Evolutionary conservation across 2,888 invertebrate species (phyloP), one percentile per base, ranked within the genome.

Genomic region (Blastobasis lacticolella): DNA sequence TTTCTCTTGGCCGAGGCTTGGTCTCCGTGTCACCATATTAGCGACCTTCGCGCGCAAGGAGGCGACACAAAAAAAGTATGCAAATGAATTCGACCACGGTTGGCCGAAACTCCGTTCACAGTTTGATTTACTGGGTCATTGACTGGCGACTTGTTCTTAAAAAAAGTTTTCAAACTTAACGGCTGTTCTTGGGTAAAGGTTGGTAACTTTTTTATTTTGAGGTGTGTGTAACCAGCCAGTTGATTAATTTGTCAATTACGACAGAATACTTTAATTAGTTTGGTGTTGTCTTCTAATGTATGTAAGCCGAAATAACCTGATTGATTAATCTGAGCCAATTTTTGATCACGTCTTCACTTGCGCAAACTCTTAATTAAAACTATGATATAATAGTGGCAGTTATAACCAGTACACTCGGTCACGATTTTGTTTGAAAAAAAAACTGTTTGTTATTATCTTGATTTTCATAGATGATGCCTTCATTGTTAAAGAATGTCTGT

Each of bases 61-160:
- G 23, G 23, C 23, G 51, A 46, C 48, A 51, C 49, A 50, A 54
- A 54, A 54, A 54, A 51, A 51, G 49, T 45, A 41, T 47, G 45
- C 44, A 41, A 54, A 54, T 54, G 36, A 37, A 51, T 54, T 54
- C 10, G 41, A 10, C 49, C 10, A 50, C 45, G 53, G 46, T 37
- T 49, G 44, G 42, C 45, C 51, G 38, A 51, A 48, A 42, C 9
- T 43, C 42, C 10, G 46, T 43, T 48, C 47, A 51, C 46, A 38
- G 41, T 46, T 46, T 51, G 51, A 38, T 41, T 54, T 51, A 51
- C 6, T 54, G 36, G 54, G 54, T 47, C 49, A 51, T 51, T 54
- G 51, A 51, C 54, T 51, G 42, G 38, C 10, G 23, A 40, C 41
- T 42, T 46, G 49, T 49, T 7, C 8, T 37, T 46, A 46, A 49